phyloP scores from a whole-genome alignment of 2,888 invertebrate species.

The Hybos culiciformis region DNA sequence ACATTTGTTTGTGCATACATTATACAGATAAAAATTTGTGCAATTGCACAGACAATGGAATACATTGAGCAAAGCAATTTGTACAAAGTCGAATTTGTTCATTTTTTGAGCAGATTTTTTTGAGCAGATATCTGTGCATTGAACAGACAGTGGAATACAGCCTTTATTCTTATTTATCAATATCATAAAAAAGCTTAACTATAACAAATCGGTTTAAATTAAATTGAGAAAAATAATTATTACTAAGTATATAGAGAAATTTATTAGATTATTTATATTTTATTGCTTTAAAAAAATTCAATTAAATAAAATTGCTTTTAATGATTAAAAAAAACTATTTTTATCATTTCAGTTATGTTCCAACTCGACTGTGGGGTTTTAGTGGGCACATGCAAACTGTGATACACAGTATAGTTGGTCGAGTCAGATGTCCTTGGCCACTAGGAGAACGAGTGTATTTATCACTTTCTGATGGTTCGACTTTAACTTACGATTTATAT shows the following conservation, averaged over 20 bases:
- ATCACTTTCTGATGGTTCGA: slow-evolving; percentile 67
- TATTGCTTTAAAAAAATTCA: slow-evolving; percentile 3
- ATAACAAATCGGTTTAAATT: not conserved
- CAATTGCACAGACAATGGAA: too few species aligned
- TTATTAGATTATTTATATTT: slow-evolving; percentile 1
- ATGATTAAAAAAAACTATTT: not conserved
- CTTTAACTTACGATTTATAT: slow-evolving; percentile 84
- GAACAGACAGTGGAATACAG: too few species aligned
- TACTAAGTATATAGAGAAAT: not conserved
- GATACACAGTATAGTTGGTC: slow-evolving; percentile 74
- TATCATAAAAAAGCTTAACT: too few species aligned
- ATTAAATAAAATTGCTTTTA: too few species aligned
- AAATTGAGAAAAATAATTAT: not conserved
- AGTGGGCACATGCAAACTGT: slow-evolving; percentile 92
- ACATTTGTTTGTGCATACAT: too few species aligned
- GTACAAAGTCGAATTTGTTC: too few species aligned
- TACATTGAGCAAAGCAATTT: too few species aligned
- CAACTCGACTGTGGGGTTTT: slow-evolving; percentile 86
- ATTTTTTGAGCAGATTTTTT: too few species aligned
- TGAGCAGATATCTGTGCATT: too few species aligned
- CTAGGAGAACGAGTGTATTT: slow-evolving; percentile 70
- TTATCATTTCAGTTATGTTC: slow-evolving; percentile 58
- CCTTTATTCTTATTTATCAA: too few species aligned
- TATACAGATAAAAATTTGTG: too few species aligned
- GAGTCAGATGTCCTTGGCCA: slow-evolving; percentile 79